These are phyloP conservation scores for Geotrupes spiniger DNA, from an alignment of 2,888 invertebrate species.

Conservation along the genomic window DNA sequence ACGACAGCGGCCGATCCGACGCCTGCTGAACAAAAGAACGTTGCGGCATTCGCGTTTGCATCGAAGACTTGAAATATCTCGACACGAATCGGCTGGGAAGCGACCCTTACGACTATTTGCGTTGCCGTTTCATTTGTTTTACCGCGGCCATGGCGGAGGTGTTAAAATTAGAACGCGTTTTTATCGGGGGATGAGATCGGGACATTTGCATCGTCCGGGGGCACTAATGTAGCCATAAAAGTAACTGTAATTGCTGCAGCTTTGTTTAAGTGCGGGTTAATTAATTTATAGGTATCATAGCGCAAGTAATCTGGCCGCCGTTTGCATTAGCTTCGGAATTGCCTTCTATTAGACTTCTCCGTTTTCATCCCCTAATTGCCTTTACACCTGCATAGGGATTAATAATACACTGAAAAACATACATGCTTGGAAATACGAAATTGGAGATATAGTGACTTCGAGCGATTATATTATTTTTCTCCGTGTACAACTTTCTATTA, in stretches of 20 bases:
- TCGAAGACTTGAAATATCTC: no score
- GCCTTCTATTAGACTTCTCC: constrained; percentile 23
- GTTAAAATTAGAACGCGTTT: constrained; percentile 18
- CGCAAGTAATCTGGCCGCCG: constrained; percentile 28
- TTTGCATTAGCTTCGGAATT: constrained; percentile 20
- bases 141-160: constrained; percentile 10
- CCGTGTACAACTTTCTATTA: no score
- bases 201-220: constrained; percentile 25
- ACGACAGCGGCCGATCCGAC: no score
- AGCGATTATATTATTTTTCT: no score
- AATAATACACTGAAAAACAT: constrained; percentile 1
- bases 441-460: no score
- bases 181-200: constrained; percentile 16
- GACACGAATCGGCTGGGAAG: no score
- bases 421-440: no score
- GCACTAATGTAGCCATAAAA: constrained; percentile 34
- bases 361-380: constrained; percentile 19
- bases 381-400: constrained; percentile 16
- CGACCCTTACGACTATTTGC: no score
- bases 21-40: no score
- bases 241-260: constrained; percentile 35
- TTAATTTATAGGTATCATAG: constrained; percentile 35
- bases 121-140: no score
- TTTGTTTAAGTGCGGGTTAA: constrained; percentile 34
- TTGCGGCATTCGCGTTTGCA: no score